phyloP scores from a whole-genome alignment of 2,888 invertebrate genomes.

The Subacronicta megacephala region DNA sequence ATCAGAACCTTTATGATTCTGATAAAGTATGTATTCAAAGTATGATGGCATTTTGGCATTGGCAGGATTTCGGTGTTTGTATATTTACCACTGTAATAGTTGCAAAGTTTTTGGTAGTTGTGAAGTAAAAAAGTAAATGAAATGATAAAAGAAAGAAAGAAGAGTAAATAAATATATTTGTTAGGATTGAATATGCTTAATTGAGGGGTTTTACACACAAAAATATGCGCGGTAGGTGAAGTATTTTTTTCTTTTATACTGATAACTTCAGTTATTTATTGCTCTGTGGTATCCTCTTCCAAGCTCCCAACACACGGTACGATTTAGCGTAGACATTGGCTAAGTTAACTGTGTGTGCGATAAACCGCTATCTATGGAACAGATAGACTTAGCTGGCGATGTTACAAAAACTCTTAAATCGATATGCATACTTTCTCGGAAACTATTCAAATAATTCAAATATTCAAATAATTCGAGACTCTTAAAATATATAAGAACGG shows the following conservation, averaged over 20 bases:
- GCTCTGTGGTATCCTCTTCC: constrained; percentile 3
- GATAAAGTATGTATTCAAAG: too few species aligned
- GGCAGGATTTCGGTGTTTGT: too few species aligned
- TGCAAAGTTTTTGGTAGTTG: too few species aligned
- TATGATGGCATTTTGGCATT: too few species aligned
- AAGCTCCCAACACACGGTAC: constrained; percentile 8
- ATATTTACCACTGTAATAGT: too few species aligned
- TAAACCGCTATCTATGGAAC: constrained; percentile 56
- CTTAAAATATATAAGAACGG: too few species aligned
- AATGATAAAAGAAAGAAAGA: too few species aligned
- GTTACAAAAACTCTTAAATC: constrained; percentile 53
- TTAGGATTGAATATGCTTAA: too few species aligned
- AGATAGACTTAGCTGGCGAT: constrained; percentile 59
- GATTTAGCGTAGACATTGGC: constrained; percentile 41
- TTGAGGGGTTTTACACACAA: too few species aligned
- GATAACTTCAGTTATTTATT: background rate
- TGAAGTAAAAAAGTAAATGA: too few species aligned
- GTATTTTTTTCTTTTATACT: background rate
- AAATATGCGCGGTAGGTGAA: background rate
- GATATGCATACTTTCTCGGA: background rate
- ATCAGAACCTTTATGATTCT: background rate
- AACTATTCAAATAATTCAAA: background rate
- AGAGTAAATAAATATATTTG: too few species aligned
- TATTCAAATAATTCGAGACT: too few species aligned
- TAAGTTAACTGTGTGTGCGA: constrained; percentile 55